phyloP scores from a whole-genome alignment of 2,888 invertebrate species.

The Cabera pusaria region DNA sequence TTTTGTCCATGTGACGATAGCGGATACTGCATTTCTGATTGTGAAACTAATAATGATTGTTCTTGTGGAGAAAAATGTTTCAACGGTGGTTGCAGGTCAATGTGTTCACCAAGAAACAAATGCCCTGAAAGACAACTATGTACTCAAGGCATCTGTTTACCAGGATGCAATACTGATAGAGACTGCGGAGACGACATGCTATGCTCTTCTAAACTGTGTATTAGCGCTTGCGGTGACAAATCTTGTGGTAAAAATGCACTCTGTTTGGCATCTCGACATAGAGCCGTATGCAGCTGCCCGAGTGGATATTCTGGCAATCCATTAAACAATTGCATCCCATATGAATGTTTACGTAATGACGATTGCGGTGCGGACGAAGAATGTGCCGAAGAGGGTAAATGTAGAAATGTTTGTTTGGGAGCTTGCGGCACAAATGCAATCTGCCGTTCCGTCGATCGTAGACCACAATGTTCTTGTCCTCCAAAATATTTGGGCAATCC shows the following conservation, averaged over 20 bases:
- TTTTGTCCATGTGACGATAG: constrained; percentile 91
- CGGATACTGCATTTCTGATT: constrained; percentile 90
- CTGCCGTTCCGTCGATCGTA: constrained; percentile 89
- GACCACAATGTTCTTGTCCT: constrained; percentile 93
- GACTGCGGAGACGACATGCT: constrained; percentile 91
- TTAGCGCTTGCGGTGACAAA: constrained; percentile 86
- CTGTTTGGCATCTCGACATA: constrained; percentile 91
- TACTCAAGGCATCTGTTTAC: constrained; percentile 86
- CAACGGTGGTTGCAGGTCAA: constrained; percentile 87
- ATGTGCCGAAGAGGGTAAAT: constrained; percentile 87
- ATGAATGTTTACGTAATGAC: constrained; percentile 89
- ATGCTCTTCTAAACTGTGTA: constrained; percentile 87
- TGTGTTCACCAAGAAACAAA: constrained; percentile 86
- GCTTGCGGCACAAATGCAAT: constrained; percentile 94
- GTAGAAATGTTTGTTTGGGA: constrained; percentile 92
- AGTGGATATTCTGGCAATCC: constrained; percentile 94
- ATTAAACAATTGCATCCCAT: constrained; percentile 87
- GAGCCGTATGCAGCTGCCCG: constrained; percentile 93
- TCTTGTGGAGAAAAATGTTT: constrained; percentile 92
- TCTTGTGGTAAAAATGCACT: constrained; percentile 92
- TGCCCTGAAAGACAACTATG: constrained; percentile 92
- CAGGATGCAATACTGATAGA: constrained; percentile 90
- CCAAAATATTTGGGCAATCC: constrained; percentile 92
- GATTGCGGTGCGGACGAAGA: constrained; percentile 91
- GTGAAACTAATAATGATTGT: constrained; percentile 87